A percentile compares a stretch with the other conserved stretches of the same genome.
phyloP scores from a whole-genome alignment of 2,113 vertebrate genomes.

The Oreochromis niloticus region DNA sequence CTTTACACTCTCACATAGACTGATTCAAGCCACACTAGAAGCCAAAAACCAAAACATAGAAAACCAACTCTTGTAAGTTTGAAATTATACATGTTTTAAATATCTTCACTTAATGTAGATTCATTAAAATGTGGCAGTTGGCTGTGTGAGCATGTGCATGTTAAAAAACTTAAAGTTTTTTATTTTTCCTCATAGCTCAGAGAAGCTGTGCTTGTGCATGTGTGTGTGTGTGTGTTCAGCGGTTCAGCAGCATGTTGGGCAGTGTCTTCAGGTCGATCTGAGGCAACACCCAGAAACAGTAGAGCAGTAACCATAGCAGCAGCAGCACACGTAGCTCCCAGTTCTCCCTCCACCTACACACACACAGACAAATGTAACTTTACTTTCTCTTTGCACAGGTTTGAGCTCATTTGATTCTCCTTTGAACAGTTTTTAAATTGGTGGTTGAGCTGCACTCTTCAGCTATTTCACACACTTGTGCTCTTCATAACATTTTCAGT shows the following conservation, averaged over 20 bases:
- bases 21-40: conserved; percentile 26
- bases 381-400: not conserved
- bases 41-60: not conserved
- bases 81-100: conserved; percentile 24
- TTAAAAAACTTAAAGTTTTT: not conserved
- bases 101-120: not conserved
- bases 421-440: not conserved
- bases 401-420: not conserved
- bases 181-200: not conserved
- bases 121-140: conserved; percentile 2
- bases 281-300: conserved; percentile 87
- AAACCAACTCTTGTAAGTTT: conserved; percentile 7
- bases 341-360: conserved; percentile 3
- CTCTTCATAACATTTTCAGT: not conserved
- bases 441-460: not conserved
- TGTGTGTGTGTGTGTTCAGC: conserved; percentile 26
- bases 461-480: not conserved
- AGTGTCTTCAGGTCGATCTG: conserved; percentile 75
- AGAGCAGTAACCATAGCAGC: conserved; percentile 86
- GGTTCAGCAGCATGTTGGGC: conserved; percentile 61
- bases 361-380: not conserved
- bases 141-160: not conserved
- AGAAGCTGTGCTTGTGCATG: not conserved
- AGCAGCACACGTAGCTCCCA: conserved; percentile 79
- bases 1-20: not conserved